Evolutionary conservation across 2,113 vertebrate genomes (phyloP).

Genomic region (Bos javanicus): DNA sequence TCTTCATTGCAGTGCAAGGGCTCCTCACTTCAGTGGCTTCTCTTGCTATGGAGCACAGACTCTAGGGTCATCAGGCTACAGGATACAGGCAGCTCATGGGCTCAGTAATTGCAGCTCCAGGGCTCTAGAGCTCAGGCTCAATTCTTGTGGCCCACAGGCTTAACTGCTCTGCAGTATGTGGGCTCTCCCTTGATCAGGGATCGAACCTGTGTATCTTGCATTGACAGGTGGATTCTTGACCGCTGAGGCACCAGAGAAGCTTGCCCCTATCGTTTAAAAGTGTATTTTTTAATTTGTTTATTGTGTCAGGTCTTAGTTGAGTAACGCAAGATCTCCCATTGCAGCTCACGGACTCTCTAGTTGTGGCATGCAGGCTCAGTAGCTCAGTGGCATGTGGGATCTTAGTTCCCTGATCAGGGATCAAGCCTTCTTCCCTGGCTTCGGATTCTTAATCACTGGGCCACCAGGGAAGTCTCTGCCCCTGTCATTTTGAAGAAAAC

Average conservation of each 20-base stretch:
- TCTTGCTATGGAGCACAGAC: background rate
- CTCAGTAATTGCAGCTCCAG: background rate
- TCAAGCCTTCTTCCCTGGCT: background rate
- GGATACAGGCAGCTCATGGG: background rate
- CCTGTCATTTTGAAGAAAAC: conserved; percentile 67
- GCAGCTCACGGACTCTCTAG: background rate
- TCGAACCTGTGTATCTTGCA: background rate
- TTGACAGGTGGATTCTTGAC: background rate
- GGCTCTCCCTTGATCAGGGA: background rate
- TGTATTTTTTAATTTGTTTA: background rate
- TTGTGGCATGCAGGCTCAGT: background rate
- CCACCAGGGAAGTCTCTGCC: conserved; percentile 1
- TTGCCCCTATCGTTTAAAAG: background rate
- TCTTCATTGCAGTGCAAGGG: no score
- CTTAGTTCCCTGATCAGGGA: background rate
- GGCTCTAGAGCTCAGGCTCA: background rate
- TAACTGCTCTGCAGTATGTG: background rate
- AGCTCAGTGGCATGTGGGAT: background rate
- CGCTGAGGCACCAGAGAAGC: background rate
- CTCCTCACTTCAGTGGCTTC: background rate
- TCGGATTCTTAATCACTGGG: background rate
- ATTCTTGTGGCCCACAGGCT: background rate
- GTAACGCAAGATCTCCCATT: background rate
- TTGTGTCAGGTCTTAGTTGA: background rate
- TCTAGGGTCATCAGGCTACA: background rate